These are phyloP conservation scores for Dolichomitus sp. DNA, from an alignment of 2,888 invertebrate genomes.

Conservation along the genomic window DNA sequence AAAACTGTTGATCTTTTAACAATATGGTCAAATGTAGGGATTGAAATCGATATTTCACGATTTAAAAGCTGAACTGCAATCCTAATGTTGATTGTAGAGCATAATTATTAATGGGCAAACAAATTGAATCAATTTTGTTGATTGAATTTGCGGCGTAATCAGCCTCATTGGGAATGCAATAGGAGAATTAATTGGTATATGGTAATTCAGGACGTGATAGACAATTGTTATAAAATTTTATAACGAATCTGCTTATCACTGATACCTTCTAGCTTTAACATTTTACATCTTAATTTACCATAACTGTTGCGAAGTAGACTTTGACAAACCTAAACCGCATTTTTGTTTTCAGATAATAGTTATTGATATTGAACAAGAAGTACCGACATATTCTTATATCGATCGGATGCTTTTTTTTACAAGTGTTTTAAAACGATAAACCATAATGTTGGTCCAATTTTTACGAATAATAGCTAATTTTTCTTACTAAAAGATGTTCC, in stretches of 20 bases:
- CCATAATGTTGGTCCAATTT: too few relatives aligned
- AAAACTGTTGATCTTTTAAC: neutral
- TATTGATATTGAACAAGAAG: too few relatives aligned
- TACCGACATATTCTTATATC: too few relatives aligned
- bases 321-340: too few relatives aligned
- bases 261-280: neutral
- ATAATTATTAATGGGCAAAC: constrained; percentile 1
- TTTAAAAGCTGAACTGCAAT: neutral
- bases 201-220: neutral
- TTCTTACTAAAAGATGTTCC: too few relatives aligned
- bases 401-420: too few relatives aligned
- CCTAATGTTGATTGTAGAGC: neutral
- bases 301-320: too few relatives aligned
- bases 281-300: too few relatives aligned
- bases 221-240: neutral
- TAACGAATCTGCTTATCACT: neutral
- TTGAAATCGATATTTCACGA: neutral
- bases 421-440: too few relatives aligned
- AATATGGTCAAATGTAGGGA: too few relatives aligned
- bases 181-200: neutral
- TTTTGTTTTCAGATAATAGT: too few relatives aligned
- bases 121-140: constrained; percentile 13
- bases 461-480: too few relatives aligned
- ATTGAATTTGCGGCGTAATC: neutral
- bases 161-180: neutral